Evolutionary conservation across 2,888 invertebrate species (phyloP).

Genomic region (Notodonta ziczac): DNA sequence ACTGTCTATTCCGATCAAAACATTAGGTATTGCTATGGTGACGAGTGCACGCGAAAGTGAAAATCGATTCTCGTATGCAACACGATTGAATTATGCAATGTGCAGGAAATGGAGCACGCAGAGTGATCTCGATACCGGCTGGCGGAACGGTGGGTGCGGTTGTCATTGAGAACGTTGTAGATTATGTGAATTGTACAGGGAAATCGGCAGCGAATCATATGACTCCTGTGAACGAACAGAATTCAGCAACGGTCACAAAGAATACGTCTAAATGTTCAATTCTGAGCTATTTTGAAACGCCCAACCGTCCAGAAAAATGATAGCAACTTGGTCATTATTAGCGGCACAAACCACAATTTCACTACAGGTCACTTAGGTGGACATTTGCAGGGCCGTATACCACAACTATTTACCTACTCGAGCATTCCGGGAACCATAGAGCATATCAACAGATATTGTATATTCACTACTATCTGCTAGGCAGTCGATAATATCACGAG

Average conservation of each 20-base stretch:
- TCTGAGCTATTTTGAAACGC: no score
- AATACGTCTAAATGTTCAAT: no score
- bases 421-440: not conserved
- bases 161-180: slow-evolving; percentile 47
- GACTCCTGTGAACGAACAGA: no score
- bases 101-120: slow-evolving; percentile 66
- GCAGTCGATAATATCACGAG: slow-evolving; percentile 31
- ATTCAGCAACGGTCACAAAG: no score
- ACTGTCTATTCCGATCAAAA: slow-evolving; percentile 7
- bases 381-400: no score
- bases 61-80: slow-evolving; percentile 69
- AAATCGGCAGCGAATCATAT: not conserved
- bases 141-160: slow-evolving; percentile 63
- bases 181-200: slow-evolving; percentile 12
- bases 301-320: no score
- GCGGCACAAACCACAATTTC: not conserved
- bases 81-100: slow-evolving; percentile 66
- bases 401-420: slow-evolving; percentile 1
- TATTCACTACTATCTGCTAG: slow-evolving; percentile 34
- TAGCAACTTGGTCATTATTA: not conserved
- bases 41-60: slow-evolving; percentile 66
- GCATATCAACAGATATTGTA: slow-evolving; percentile 25
- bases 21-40: slow-evolving; percentile 40
- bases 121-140: slow-evolving; percentile 59
- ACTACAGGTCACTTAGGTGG: no score